Base-by-base conservation (phyloP, 1,140 invertebrate species). In the Olivierus martensii region DNA sequence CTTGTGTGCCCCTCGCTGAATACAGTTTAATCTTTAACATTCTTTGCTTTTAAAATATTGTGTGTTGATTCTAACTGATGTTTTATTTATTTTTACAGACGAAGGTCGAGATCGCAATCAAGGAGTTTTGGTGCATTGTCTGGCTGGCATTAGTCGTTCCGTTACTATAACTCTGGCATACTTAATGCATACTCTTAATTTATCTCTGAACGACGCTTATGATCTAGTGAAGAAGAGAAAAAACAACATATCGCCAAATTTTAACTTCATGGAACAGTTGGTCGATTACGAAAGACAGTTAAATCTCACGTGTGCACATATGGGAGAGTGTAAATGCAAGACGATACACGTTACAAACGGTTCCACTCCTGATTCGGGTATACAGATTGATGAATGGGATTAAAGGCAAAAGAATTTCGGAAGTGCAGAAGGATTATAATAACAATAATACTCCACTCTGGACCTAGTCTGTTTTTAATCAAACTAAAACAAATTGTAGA, bases 251-350 rank as follows among this genome's bases (percentile, higher is more conserved):
- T 91, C 88, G 44, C 91, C 91, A 0, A 97, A 97, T 74, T 95
- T 97, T 71, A 89, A 95, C 72, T 96, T 97, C 68, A 93, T 97
- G 89, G 82, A 90, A 28, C 90, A 95, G 67, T 73, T 97, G 59
- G 77, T 88, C 65, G 85, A 84, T 62, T 94, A 90, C 69, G 90
- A 95, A 71, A 72, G 77, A 17, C 66, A 14, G 12, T 28, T 53
- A 15, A 48, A 49, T 10, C 18, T 53, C 18, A 47, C 47, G 7
- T 51, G 50, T 37, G 4, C 12, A 6, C 18, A 44, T 3, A 22
- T 36, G 5, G 21, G 34, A 22, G 10, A 28, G 11, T 19, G 36
- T 37, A 21, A 34, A 21, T 46, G 43, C 15, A 28, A 46, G 15
- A 41, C 34, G 35, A 9, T 15, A 12, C 38, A 38, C 17, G 36